Evolutionary conservation across 2,113 vertebrate species (phyloP).

Genomic region (Mesembrinibis cayennensis): DNA sequence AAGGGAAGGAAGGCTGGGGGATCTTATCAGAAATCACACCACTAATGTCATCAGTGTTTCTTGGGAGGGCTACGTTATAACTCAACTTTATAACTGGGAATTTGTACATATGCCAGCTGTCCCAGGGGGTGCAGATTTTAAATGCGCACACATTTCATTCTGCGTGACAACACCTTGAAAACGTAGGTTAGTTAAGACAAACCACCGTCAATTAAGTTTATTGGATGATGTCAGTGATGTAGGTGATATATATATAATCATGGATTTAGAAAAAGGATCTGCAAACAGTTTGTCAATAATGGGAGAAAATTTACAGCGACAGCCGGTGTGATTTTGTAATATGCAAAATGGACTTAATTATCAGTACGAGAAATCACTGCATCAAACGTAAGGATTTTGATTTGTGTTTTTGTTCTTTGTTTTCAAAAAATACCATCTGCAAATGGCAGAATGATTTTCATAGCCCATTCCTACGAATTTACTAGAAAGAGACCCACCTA

Average conservation of each 20-base stretch:
- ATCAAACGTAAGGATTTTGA: background rate
- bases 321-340: conserved; percentile 53
- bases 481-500: background rate
- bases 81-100: conserved; percentile 52
- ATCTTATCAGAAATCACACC: background rate
- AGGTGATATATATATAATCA: conserved; percentile 58
- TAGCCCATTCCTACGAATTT: background rate
- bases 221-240: conserved; percentile 78
- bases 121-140: conserved; percentile 65
- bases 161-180: conserved; percentile 69
- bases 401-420: background rate
- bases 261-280: conserved; percentile 59
- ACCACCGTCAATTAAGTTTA: conserved; percentile 81
- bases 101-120: conserved; percentile 69
- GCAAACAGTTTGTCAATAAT: conserved; percentile 73
- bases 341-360: conserved; percentile 69
- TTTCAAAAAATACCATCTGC: background rate
- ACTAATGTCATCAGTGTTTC: background rate
- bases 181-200: conserved; percentile 77
- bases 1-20: background rate
- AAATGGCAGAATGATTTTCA: background rate
- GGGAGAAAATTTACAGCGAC: conserved; percentile 69
- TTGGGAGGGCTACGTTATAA: conserved; percentile 68
- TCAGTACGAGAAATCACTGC: conserved; percentile 21
- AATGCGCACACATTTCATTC: conserved; percentile 74